phyloP scores from a whole-genome alignment of 2,113 vertebrate genomes.

The Scartelaos histophorus region DNA sequence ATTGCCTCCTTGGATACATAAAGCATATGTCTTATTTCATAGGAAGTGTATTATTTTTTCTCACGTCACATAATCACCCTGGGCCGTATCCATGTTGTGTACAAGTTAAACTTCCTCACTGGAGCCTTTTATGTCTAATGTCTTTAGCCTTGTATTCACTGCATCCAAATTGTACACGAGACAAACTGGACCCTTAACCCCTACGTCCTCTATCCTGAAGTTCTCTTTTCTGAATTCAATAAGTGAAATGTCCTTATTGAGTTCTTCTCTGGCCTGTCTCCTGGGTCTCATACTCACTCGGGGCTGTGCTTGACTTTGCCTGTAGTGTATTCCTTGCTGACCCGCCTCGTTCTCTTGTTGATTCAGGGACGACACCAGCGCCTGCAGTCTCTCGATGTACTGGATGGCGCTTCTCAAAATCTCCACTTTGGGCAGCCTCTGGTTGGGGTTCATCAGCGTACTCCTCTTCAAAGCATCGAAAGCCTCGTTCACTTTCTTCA shows the following conservation, averaged over 20 bases:
- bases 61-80: too few species aligned
- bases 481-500: constrained; percentile 98
- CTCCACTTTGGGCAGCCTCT: constrained; percentile 97
- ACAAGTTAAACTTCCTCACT: background rate
- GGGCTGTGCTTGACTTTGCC: constrained; percentile 67
- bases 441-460: constrained; percentile 96
- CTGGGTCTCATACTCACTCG: constrained; percentile 80
- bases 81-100: background rate
- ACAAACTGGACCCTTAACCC: too few species aligned
- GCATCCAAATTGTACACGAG: background rate
- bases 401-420: constrained; percentile 98
- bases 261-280: background rate
- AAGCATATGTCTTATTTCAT: background rate
- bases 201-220: too few species aligned
- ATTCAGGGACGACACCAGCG: constrained; percentile 92
- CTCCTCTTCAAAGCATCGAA: constrained; percentile 97
- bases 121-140: too few species aligned
- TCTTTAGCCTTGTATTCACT: background rate
- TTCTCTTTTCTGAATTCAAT: too few species aligned
- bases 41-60: background rate
- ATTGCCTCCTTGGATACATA: background rate
- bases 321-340: constrained; percentile 83
- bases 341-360: constrained; percentile 91
- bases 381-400: constrained; percentile 96
- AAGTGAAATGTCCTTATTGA: too few species aligned